Percentiles rank a stretch among this genome's conserved stretches.
These are phyloP conservation scores for Bubalus kerabau DNA, from an alignment of 2,113 vertebrate species.

Conservation along the genomic window DNA sequence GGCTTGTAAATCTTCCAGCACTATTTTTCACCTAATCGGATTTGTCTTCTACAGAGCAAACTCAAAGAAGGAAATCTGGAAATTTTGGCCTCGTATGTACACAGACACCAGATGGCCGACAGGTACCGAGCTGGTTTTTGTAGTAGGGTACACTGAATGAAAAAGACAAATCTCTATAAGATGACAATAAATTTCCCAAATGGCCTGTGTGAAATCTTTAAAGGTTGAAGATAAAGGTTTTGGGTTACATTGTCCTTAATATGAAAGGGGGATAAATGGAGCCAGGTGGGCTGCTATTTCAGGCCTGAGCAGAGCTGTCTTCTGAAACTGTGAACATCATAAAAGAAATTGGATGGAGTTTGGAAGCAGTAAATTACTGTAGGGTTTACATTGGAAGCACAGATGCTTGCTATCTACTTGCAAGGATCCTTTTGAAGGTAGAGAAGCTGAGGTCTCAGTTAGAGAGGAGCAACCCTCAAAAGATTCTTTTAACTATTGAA, in stretches of 20 bases:
- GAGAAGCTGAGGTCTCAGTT: slow-evolving; percentile 40
- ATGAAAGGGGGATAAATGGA: slow-evolving; percentile 80
- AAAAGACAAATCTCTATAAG: slow-evolving; percentile 83
- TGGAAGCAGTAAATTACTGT: slow-evolving; percentile 78
- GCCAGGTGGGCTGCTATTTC: slow-evolving; percentile 79
- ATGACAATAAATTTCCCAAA: slow-evolving; percentile 82
- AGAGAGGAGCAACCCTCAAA: slow-evolving; percentile 28
- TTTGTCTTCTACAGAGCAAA: slow-evolving; percentile 75
- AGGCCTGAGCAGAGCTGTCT: slow-evolving; percentile 65
- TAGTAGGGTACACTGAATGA: slow-evolving; percentile 77
- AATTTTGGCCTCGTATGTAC: slow-evolving; percentile 73
- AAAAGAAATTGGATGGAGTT: slow-evolving; percentile 74
- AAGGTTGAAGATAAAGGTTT: slow-evolving; percentile 83
- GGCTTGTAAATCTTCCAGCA: slow-evolving; percentile 79
- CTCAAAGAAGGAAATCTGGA: slow-evolving; percentile 79
- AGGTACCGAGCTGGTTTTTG: slow-evolving; percentile 81
- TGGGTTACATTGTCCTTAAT: slow-evolving; percentile 79
- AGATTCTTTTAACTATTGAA: background rate
- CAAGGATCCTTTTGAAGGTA: slow-evolving; percentile 65
- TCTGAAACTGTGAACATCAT: slow-evolving; percentile 79
- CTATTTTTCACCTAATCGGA: slow-evolving; percentile 80
- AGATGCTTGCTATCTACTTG: slow-evolving; percentile 31
- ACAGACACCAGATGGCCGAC: slow-evolving; percentile 81
- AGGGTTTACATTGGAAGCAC: slow-evolving; percentile 50
- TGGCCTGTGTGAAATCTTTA: slow-evolving; percentile 81